Evolutionary conservation across 2,888 invertebrate genomes (phyloP).

Genomic region (Eudasyphora cyanicolor): DNA sequence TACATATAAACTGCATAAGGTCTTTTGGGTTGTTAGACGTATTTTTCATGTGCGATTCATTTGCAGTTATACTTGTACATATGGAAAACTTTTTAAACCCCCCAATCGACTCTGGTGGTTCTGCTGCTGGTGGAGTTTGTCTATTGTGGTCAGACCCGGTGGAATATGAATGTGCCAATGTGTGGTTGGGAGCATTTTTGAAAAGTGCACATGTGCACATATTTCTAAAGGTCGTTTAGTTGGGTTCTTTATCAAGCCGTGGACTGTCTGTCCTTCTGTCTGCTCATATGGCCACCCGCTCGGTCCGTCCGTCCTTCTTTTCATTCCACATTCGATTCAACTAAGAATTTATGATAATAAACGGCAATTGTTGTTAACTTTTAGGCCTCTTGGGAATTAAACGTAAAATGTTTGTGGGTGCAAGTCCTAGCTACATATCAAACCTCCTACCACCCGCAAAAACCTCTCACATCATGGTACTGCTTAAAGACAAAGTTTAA

Average conservation of each 20-base stretch:
- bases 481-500: neutral
- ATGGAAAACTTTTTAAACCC: conserved; percentile 25
- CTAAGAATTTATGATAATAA: conserved; percentile 58
- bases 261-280: conserved; percentile 3
- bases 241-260: conserved; percentile 36
- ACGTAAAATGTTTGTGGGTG: neutral
- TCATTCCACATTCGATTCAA: conserved; percentile 23
- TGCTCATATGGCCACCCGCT: neutral
- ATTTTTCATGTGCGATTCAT: conserved; percentile 60
- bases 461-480: neutral
- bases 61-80: conserved; percentile 42
- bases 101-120: conserved; percentile 17
- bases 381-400: conserved; percentile 53
- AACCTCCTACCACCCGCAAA: neutral
- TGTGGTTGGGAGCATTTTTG: conserved; percentile 17
- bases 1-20: conserved; percentile 53
- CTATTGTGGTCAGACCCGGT: conserved; percentile 55
- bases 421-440: neutral
- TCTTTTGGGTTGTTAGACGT: conserved; percentile 55
- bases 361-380: conserved; percentile 53
- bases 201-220: conserved; percentile 61
- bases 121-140: neutral
- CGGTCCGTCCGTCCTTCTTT: neutral
- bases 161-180: conserved; percentile 30
- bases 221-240: conserved; percentile 67